Percentiles rank a stretch among this genome's conserved stretches.
phyloP scores from a whole-genome alignment of 2,113 vertebrate genomes.

The Bagarius yarrelli region DNA sequence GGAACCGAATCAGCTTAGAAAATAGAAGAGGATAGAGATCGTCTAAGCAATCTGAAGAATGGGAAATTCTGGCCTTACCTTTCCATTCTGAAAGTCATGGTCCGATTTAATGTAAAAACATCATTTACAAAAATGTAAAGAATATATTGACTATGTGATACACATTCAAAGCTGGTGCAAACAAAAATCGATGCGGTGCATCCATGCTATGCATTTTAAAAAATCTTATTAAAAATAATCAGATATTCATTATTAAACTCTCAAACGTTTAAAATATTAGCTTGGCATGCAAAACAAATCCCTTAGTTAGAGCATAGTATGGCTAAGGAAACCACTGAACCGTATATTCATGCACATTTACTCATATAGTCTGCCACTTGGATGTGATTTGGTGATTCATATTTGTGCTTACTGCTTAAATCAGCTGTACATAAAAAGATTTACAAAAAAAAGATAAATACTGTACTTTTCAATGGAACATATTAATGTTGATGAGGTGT shows the following conservation, averaged over 20 bases:
- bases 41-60: constrained; percentile 65
- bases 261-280: neutral
- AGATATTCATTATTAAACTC: constrained; percentile 8
- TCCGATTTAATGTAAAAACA: constrained; percentile 80
- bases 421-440: neutral
- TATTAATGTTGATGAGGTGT: neutral
- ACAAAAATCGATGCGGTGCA: constrained; percentile 55
- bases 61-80: constrained; percentile 78
- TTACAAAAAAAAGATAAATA: neutral
- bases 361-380: neutral
- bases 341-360: neutral
- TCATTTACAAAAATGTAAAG: constrained; percentile 77
- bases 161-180: constrained; percentile 72
- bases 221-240: constrained; percentile 28
- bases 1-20: constrained; percentile 53
- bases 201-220: constrained; percentile 54
- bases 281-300: constrained; percentile 20
- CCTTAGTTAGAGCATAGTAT: neutral
- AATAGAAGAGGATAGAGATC: constrained; percentile 61
- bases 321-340: neutral
- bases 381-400: neutral
- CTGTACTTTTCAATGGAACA: neutral
- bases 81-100: constrained; percentile 78
- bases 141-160: constrained; percentile 73
- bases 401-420: neutral